Conservation (phyloP, 2,888 invertebrate genomes). For the Drosophila paracracens region DNA sequence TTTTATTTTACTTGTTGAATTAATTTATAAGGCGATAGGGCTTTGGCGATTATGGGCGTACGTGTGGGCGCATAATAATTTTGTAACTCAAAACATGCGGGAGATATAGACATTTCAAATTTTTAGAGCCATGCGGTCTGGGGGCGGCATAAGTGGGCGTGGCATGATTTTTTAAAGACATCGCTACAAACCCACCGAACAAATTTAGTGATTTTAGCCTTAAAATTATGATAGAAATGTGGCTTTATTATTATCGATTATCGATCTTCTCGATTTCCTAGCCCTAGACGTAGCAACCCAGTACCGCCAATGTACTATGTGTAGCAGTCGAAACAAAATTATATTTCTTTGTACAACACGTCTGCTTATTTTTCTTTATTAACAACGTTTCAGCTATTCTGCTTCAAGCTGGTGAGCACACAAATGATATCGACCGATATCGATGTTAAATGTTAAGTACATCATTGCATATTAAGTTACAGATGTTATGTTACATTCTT, state of each 20-base stretch:
- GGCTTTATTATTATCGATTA: neutral
- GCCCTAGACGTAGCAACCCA: neutral
- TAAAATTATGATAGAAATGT: neutral
- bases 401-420: neutral
- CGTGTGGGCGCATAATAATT: neutral
- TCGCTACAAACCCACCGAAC: neutral
- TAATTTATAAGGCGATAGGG: neutral
- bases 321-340: neutral
- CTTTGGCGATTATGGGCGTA: neutral
- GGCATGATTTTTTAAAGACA: neutral
- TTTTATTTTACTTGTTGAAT: neutral
- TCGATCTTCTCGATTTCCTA: neutral
- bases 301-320: neutral
- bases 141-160: neutral
- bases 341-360: neutral
- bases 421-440: neutral
- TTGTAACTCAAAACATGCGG: neutral
- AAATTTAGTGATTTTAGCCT: rapidly evolving
- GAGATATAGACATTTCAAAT: neutral
- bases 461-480: neutral
- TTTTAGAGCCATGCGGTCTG: rapidly evolving
- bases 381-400: neutral
- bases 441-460: neutral
- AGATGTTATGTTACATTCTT: neutral
- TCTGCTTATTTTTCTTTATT: neutral